Evolutionary conservation across 2,888 invertebrate genomes (phyloP), one percentile per base, ranked within the genome.

Genomic region (Ochropacha duplaris): DNA sequence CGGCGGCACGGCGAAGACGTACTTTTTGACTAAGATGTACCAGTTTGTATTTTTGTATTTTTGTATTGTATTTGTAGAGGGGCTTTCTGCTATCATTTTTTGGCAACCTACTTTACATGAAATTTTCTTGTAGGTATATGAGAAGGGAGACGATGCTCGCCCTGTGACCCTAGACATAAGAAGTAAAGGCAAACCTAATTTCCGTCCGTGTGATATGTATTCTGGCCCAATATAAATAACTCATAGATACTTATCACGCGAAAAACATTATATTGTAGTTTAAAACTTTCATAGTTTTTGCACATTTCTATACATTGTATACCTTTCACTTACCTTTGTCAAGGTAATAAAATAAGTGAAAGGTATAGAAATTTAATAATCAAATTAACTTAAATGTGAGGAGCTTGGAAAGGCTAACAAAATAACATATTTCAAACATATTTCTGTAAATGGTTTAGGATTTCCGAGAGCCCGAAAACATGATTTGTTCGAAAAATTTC

Each of bases 391-490:
- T 26, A n/a, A 44, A 16, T 12, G 19, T 4, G 28, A 5, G 3
- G 36, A 0, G 6, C 36, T 1, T 16, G 28, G 11, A 44, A 49
- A 44, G 11, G 49, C 31, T 24, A 24, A 11, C 0, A 16, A 16
- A 3, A 51, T 16, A 39, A n/a, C 12, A n/a, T n/a, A n/a, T n/a
- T n/a, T n/a, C n/a, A 44, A 44, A 39, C n/a, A 19, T 16, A 61
- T 62, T 60, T 58, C 28, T 61, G 62, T 60, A 57, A 67, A 62
- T 61, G 55, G 58, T 50, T 51, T 61, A 36, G 39, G 52, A 56
- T 50, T 54, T 50, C 57, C 51, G 57, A 39, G 54, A 36, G 22
- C 62, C 62, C 54, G 56, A 54, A 31, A 58, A 64, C 55, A 65
- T 64, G 24, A 31, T 52, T 67, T 55, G 34, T 60, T 57, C 51